Conservation (phyloP, 2,888 invertebrate species). For the Trissolcus brochymenae region DNA sequence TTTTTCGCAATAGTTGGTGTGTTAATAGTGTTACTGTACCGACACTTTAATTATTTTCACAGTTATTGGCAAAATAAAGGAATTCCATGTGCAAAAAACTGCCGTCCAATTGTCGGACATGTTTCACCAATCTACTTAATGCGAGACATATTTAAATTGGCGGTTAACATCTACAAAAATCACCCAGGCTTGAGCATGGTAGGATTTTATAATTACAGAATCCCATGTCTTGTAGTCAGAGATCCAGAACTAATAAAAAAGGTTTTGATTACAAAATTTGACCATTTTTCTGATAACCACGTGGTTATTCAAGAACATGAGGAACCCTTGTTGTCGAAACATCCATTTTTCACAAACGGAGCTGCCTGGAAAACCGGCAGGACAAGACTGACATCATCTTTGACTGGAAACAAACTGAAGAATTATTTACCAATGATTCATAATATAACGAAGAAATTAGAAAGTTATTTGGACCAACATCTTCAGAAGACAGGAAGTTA, state of each 20-base stretch:
- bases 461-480: conserved; percentile 17
- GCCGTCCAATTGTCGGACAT: conserved; percentile 60
- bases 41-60: conserved; percentile 24
- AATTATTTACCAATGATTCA: neutral
- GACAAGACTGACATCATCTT: conserved; percentile 25
- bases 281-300: neutral
- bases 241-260: neutral
- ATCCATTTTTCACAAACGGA: neutral
- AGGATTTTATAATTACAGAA: neutral
- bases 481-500: conserved; percentile 24
- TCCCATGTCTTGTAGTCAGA: neutral
- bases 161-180: conserved; percentile 44
- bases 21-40: conserved; percentile 7
- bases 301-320: neutral
- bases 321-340: neutral
- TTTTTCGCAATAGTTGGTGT: neutral
- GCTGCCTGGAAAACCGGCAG: conserved; percentile 58
- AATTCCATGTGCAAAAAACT: conserved; percentile 22
- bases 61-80: conserved; percentile 45
- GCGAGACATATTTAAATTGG: conserved; percentile 11
- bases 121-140: conserved; percentile 26
- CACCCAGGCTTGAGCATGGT: conserved; percentile 28
- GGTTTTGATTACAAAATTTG: conserved; percentile 1
- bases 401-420: conserved; percentile 46
- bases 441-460: conserved; percentile 25